Conservation (phyloP, 2,888 invertebrate species). For the Ferrisia virgata region DNA sequence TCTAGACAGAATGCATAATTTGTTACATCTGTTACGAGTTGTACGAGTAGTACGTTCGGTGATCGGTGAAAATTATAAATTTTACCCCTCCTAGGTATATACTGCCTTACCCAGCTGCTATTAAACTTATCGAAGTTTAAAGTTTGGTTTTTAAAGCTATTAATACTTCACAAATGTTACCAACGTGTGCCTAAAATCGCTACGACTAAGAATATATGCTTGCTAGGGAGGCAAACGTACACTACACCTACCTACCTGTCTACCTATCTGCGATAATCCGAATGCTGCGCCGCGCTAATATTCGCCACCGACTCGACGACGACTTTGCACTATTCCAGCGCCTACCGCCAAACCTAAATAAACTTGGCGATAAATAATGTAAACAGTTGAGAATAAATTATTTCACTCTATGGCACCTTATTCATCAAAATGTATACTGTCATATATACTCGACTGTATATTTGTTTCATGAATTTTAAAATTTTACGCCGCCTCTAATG, state of each 20-base stretch:
- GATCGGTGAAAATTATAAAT: conserved; percentile 14
- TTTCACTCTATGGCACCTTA: not conserved
- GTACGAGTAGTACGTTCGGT: not conserved
- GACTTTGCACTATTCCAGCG: not conserved
- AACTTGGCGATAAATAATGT: conserved; percentile 24
- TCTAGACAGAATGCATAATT: conserved; percentile 18
- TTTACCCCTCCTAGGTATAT: too few species aligned
- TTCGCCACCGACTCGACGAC: not conserved
- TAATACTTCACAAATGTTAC: conserved; percentile 23
- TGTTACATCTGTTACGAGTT: not conserved
- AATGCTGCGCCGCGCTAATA: not conserved
- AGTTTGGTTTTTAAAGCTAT: conserved; percentile 23
- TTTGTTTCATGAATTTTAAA: conserved; percentile 26
- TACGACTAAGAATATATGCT: not conserved
- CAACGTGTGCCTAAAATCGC: not conserved
- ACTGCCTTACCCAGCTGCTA: not conserved
- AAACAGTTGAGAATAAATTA: conserved; percentile 26
- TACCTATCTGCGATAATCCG: too few species aligned
- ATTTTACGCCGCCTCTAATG: not conserved
- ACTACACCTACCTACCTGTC: too few species aligned
- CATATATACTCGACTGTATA: conserved; percentile 5
- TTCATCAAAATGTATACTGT: conserved; percentile 15
- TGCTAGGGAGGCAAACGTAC: too few species aligned
- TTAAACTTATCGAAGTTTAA: conserved; percentile 33
- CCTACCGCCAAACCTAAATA: not conserved